Evolutionary conservation across 2,113 vertebrate species (phyloP), one percentile per base, ranked within the genome.

Genomic region (Mionectes macconnelli): DNA sequence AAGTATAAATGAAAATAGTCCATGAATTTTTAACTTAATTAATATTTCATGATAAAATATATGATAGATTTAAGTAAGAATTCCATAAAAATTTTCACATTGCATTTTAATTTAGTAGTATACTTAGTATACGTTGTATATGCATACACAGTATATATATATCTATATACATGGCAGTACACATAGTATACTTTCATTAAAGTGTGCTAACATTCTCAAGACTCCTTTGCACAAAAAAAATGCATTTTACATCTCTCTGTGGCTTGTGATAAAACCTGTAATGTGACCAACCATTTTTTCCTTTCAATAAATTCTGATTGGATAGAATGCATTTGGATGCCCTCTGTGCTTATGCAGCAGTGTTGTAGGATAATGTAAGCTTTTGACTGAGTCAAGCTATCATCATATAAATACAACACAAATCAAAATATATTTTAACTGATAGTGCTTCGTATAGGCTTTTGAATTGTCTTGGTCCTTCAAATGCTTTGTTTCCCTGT

Each of bases 21-120:
- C 35, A 83, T 87, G 49, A 75, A 74, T 60, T 91, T 91, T 94
- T 56, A 76, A 59, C 79, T 67, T 97, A 89, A 92, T 96, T 91
- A 96, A 90, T 86, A 97, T 97, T 97, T 97, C 27, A 94, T 96
- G 23, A 53, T 83, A 94, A 95, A 96, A 97, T 95, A 64, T 49
- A 14, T 59, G 35, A 83, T 56, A 86, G 84, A 91, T 88, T 83
- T 85, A 93, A 92, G 68, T 89, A 93, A n/a, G 6, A 80, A 76
- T 90, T 90, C 33, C 14, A 18, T 79, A 31, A 7, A 92, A 57
- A 94, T 94, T 91, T 96, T 88, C 72, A 52, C 63, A 39, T 89
- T 74, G 30, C 57, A 12, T 91, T 86, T 95, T 95, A 53, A 52
- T 87, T 81, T 28, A 50, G 5, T 35, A 19, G 44, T 45, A 19